phyloP scores from a whole-genome alignment of 2,888 invertebrate species.

The Tridacna crocea region DNA sequence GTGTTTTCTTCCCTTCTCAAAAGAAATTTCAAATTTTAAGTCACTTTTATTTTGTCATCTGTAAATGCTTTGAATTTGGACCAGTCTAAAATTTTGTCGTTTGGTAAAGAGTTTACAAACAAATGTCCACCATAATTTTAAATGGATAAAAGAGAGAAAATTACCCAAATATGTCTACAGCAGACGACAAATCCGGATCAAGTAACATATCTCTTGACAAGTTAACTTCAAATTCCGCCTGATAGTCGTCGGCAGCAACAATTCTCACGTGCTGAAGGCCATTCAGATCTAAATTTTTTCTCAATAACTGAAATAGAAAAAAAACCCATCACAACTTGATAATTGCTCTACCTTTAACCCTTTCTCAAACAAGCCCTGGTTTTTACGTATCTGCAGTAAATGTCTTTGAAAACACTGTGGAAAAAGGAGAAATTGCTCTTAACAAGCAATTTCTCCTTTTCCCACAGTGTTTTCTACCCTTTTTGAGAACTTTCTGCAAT shows the following conservation, averaged over 20 bases:
- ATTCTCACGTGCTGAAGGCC: conserved; percentile 77
- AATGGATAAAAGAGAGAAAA: too few species aligned
- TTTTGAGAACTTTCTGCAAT: too few species aligned
- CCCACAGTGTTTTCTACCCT: background rate
- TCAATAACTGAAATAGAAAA: conserved; percentile 67
- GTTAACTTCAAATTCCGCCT: conserved; percentile 68
- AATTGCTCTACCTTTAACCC: background rate
- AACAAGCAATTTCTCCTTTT: background rate
- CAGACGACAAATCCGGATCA: conserved; percentile 73
- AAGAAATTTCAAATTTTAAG: too few species aligned
- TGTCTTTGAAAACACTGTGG: background rate
- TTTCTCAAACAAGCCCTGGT: background rate
- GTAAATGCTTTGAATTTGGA: too few species aligned
- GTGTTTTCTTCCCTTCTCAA: too few species aligned
- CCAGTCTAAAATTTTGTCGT: too few species aligned
- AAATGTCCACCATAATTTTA: too few species aligned
- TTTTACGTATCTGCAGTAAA: background rate
- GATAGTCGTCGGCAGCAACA: conserved; percentile 82
- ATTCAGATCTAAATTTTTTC: conserved; percentile 71
- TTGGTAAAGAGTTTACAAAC: too few species aligned
- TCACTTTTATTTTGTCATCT: too few species aligned
- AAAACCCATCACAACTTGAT: background rate
- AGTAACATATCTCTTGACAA: conserved; percentile 77
- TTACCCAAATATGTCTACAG: conserved; percentile 82
- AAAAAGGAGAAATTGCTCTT: background rate